Base-by-base conservation (phyloP, 2,888 invertebrate species). In the Pediacus dermestoides region DNA sequence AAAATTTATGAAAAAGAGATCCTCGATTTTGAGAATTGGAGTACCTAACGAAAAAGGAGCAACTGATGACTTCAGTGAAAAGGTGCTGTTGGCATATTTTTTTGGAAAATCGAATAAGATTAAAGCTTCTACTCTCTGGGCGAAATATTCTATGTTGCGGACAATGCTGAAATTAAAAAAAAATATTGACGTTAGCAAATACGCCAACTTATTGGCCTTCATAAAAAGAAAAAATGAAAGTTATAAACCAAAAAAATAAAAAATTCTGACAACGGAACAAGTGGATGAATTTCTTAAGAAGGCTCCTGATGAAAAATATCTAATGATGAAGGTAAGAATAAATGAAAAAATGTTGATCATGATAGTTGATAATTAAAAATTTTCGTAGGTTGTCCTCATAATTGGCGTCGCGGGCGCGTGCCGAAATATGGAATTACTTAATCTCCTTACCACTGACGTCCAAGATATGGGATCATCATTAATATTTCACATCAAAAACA, bases 181-280 rank as follows among this genome's bases (percentile, higher is more conserved):
- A 11, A 28, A 34, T 22, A 31, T 37, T 2, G 32, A 37, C 34
- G 30, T 44, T 11, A 12, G 10, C 15, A 41, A 41, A 16, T 34
- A 16, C 18, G 4, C 11, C 7, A 44, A 37, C 34, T 11, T 44
- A 30, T 4, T 3, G 11, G 25, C 30, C 1, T 40, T 31, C 28
- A 30, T 40, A 26, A 44, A 40, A 34, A 14, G 30, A 2, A 25
- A 44, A 30, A 9, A 6, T 25, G 23, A 12, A 10, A 41, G 37
- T 1, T 44, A 44, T 34, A 28, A 21, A 34, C 23, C 40, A 7
- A 44, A 41, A 40, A 39, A 37, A 30, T 38, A 26, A 4, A 32
- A 27, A 18, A 23, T 37, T 18, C 22, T 41, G 22, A 41, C 16
- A 13, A 4, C n/a, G 10, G 22, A 30, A 30, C 13, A 37, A 37